phyloP scores from a whole-genome alignment of 2,797 vertebrate species.

The Agapornis canus region DNA sequence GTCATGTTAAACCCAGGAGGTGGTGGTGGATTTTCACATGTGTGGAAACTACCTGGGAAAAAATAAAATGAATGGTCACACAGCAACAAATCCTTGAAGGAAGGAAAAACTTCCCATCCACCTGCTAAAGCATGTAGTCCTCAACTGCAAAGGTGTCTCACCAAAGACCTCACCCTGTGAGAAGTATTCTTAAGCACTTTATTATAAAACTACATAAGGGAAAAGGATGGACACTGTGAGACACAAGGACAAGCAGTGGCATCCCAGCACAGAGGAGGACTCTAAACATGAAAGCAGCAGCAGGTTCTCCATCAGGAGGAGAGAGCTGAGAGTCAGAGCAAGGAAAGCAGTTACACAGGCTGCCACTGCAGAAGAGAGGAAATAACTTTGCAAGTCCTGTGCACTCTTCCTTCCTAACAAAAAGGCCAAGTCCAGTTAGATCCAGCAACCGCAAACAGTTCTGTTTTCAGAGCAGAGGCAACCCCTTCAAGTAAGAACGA shows the following conservation, averaged over 20 bases:
- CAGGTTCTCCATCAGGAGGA: not conserved
- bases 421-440: not conserved
- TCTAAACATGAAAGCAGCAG: not conserved
- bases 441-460: not conserved
- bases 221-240: not conserved
- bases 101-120: not conserved
- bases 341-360: not conserved
- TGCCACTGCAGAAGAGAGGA: not conserved
- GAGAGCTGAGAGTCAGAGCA: not conserved
- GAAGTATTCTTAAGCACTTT: not conserved
- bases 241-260: not conserved
- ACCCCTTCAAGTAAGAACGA: not conserved
- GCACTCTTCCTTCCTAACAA: not conserved
- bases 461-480: slow-evolving; percentile 3
- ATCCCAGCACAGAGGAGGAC: not conserved
- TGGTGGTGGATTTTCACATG: not conserved
- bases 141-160: not conserved
- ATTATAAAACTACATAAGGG: not conserved
- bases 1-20: not conserved
- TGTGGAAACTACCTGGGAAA: not conserved
- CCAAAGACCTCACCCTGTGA: not conserved
- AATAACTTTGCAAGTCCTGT: not conserved
- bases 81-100: not conserved
- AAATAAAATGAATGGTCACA: not conserved
- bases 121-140: not conserved